Percentiles rank a stretch among this genome's conserved stretches.
Conservation (phyloP, 2,797 vertebrate species). For the Poeciliopsis turneri region DNA sequence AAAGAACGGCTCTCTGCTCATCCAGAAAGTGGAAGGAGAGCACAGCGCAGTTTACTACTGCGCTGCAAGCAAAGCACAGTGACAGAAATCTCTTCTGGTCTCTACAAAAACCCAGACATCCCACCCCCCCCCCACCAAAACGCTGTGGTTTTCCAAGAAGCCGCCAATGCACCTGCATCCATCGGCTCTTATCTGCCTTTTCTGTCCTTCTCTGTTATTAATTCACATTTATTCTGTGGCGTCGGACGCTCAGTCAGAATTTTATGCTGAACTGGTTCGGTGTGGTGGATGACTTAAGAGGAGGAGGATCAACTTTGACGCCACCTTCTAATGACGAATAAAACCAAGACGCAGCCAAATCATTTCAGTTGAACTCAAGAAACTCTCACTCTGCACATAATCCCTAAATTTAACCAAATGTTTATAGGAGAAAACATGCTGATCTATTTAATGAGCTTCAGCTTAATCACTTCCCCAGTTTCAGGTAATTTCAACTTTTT, state of each 20-base stretch:
- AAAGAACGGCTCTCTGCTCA: constrained; percentile 43
- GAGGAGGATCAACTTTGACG: neutral
- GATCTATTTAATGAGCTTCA: neutral
- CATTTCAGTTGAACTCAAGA: too few species aligned
- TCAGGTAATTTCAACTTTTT: constrained; percentile 6
- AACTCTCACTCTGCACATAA: neutral
- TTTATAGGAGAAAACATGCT: constrained; percentile 9
- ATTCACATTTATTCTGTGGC: neutral
- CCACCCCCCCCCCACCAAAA: neutral
- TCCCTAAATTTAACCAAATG: neutral
- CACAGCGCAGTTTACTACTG: constrained; percentile 52
- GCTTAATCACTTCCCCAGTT: neutral
- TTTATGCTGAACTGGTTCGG: neutral
- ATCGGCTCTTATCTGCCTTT: neutral
- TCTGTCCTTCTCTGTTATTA: neutral
- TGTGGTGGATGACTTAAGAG: neutral
- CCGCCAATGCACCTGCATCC: constrained; percentile 27
- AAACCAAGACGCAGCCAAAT: neutral
- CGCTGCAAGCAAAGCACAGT: constrained; percentile 35
- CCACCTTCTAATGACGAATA: neutral
- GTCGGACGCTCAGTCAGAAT: neutral
- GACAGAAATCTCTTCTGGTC: constrained; percentile 3
- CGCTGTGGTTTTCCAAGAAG: neutral
- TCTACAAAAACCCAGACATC: constrained; percentile 29
- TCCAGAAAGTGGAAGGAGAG: rapidly evolving